phyloP scores from a whole-genome alignment of 2,888 invertebrate genomes.

The Agrotis clavis region DNA sequence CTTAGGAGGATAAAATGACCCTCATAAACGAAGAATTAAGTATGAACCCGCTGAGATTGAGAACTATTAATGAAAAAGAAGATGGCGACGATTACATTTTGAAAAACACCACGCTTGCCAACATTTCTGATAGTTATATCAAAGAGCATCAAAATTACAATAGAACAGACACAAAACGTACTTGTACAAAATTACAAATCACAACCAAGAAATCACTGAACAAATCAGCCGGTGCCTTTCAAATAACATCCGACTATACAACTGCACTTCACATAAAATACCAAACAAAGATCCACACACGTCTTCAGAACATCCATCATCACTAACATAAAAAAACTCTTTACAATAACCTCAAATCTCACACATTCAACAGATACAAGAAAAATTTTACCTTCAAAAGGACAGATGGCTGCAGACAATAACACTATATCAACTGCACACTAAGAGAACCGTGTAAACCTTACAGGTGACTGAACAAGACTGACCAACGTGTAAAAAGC shows the following conservation, averaged over 20 bases:
- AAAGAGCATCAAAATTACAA: constrained; percentile 9
- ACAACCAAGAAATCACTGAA: constrained; percentile 23
- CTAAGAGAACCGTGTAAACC: constrained; percentile 80
- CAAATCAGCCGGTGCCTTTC: constrained; percentile 26
- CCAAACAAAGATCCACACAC: constrained; percentile 31
- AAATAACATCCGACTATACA: constrained; percentile 18
- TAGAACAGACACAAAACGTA: constrained; percentile 4
- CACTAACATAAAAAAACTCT: constrained; percentile 58
- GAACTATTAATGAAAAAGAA: background rate
- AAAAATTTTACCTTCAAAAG: constrained; percentile 72
- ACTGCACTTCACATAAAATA: constrained; percentile 26
- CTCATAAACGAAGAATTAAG: background rate
- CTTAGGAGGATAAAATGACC: background rate
- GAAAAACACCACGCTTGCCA: background rate
- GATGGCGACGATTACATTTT: background rate
- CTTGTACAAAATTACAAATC: constrained; percentile 16
- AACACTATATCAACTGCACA: constrained; percentile 79
- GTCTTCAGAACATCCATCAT: constrained; percentile 39
- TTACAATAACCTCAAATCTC: constrained; percentile 62
- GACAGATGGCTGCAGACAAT: constrained; percentile 78
- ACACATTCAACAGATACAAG: constrained; percentile 61
- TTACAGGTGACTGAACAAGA: constrained; percentile 86
- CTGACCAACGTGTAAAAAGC: constrained; percentile 74
- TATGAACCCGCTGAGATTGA: background rate
- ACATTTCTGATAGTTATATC: background rate